Evolutionary conservation across 37 sponge, comb jelly and placozoan species (phyloP), one percentile per base, ranked within the genome.

Genomic region (Dysidea cf. avara): DNA sequence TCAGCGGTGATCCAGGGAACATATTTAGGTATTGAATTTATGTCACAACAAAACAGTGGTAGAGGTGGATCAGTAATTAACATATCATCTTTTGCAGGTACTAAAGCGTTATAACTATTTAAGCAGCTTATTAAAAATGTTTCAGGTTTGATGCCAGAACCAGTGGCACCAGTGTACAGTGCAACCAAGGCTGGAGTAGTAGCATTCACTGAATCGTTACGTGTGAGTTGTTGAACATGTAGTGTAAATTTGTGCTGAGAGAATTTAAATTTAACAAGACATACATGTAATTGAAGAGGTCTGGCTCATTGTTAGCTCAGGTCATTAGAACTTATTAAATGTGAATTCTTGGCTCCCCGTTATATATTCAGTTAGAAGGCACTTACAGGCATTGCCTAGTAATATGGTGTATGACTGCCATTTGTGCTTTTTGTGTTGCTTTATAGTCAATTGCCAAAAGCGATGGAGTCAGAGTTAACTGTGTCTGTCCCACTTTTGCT

Each of bases 51-150:
- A 0, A 75, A 43, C n/a, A 85, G 89, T 14, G 79, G 80, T 20
- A 61, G 33, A 18, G 92, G 92, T 26, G 94, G 94, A 25, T 60
- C 75, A 0, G 64, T 92, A 18, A 68, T 92, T 56, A 92, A 92
- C 39, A 74, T 84, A 3, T 62, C 94, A 0, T 92, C 94, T 38
- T 58, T 89, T 56, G 90, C 75, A 47, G 94, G 94, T 83, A 55
- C 26, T 70, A 14, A 2, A 71, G 34, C 26, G 14, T 64, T 61
- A 12, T 17, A 12, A 48, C 32, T 40, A 9, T 40, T n/a, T n/a
- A n/a, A n/a, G n/a, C n/a, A 13, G 13, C 52, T 18, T 16, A 49
- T 49, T 49, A 49, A 49, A 13, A 49, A 49, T 49, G 16, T 16
- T 66, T 11, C 37, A 86, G 86, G 80, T 6, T 3, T 88, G 25